phyloP scores from a whole-genome alignment of 2,888 invertebrate genomes.

The Meiosimyza decipiens region DNA sequence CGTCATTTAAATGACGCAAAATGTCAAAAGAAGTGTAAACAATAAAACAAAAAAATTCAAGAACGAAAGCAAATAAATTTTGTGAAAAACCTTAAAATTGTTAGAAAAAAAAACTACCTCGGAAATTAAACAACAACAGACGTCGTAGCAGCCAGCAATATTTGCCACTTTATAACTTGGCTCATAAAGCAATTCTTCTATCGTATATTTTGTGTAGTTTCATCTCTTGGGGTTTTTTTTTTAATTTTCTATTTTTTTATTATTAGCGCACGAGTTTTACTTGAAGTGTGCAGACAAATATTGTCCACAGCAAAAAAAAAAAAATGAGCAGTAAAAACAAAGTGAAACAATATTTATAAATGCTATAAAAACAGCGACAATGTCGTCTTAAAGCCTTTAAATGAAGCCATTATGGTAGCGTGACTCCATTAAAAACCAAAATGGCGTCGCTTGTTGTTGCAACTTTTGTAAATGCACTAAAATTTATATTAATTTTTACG shows the following conservation, averaged over 20 bases:
- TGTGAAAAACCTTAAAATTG: neutral
- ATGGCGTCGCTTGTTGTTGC: no score
- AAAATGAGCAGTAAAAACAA: neutral
- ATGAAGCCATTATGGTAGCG: no score
- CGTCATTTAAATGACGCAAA: constrained; percentile 7
- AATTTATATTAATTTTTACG: no score
- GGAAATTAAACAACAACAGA: neutral
- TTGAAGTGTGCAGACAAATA: neutral
- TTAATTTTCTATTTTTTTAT: neutral
- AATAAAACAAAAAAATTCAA: neutral
- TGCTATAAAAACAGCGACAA: constrained; percentile 36
- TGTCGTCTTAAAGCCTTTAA: no score
- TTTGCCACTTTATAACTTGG: constrained; percentile 33
- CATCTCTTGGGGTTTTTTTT: constrained; percentile 14
- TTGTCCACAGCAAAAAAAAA: constrained; percentile 16
- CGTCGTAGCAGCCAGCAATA: no score
- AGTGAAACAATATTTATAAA: constrained; percentile 46
- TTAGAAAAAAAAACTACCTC: no score
- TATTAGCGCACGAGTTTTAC: neutral
- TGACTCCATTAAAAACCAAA: no score
- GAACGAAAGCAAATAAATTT: constrained; percentile 1
- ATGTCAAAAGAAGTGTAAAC: constrained; percentile 4
- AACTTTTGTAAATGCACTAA: no score
- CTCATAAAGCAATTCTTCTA: constrained; percentile 45
- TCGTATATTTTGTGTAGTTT: constrained; percentile 46